A percentile compares a stretch with the other conserved stretches of the same genome.
These are phyloP conservation scores for Leiothrix lutea DNA, from an alignment of 2,113 vertebrate genomes.

Conservation along the genomic window DNA sequence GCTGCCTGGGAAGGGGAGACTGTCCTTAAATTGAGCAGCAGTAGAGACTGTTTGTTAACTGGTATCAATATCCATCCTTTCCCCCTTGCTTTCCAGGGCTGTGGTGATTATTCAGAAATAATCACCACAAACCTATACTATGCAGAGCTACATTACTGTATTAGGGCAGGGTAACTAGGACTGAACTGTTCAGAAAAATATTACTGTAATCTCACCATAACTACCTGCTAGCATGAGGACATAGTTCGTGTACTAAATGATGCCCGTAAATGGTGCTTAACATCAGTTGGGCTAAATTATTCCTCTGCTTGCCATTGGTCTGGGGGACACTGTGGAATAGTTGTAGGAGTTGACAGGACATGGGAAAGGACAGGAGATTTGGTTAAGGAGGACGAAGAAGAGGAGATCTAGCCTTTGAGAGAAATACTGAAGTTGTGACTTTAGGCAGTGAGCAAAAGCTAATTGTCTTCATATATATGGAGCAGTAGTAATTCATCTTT, in stretches of 20 bases:
- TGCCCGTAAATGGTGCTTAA: background rate
- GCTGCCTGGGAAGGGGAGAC: background rate
- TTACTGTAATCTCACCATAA: background rate
- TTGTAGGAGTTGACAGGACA: background rate
- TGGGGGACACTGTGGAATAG: background rate
- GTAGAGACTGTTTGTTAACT: background rate
- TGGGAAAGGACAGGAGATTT: background rate
- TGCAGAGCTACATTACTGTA: background rate
- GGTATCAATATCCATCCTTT: background rate
- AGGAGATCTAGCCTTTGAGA: background rate
- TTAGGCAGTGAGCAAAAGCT: background rate
- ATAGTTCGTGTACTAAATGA: background rate
- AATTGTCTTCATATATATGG: background rate
- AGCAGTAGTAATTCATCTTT: background rate
- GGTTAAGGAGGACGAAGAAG: background rate
- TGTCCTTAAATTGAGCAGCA: background rate
- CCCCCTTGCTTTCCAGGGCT: background rate
- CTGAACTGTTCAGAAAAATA: background rate
- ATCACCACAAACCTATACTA: rapidly evolving
- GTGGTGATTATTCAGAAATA: background rate
- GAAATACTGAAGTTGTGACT: background rate
- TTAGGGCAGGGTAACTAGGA: background rate
- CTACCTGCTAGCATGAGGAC: background rate
- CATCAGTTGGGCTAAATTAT: background rate
- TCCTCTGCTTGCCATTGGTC: background rate